A percentile compares a stretch with the other conserved stretches of the same genome.
These are phyloP conservation scores for Dendrolimus pini DNA, from an alignment of 2,888 invertebrate species.

Conservation along the genomic window DNA sequence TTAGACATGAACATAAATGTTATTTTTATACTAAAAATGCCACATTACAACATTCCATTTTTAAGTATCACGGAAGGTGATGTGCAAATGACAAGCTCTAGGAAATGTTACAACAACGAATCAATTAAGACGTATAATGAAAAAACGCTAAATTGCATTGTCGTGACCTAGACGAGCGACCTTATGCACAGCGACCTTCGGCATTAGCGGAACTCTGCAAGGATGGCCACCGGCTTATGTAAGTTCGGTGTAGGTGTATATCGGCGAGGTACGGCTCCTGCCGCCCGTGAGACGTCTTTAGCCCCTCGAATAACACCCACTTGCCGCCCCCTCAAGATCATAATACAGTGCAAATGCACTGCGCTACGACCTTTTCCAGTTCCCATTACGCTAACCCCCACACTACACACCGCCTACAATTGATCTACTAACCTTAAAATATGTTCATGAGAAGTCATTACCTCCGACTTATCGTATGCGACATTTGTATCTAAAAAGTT, in stretches of 20 bases:
- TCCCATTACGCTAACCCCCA: conserved; percentile 29
- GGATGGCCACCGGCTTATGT: conserved; percentile 32
- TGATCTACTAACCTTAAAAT: conserved; percentile 1
- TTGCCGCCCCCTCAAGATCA: conserved; percentile 27
- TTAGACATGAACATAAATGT: too few relatives aligned
- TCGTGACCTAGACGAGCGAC: conserved; percentile 53
- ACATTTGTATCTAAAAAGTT: too few relatives aligned
- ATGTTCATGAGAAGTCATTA: too few relatives aligned
- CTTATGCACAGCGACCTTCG: conserved; percentile 62
- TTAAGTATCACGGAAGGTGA: too few relatives aligned
- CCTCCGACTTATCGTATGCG: too few relatives aligned
- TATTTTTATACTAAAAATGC: too few relatives aligned
- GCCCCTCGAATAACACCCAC: conserved; percentile 27
- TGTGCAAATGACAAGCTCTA: too few relatives aligned
- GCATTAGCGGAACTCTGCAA: conserved; percentile 49
- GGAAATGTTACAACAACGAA: too few relatives aligned
- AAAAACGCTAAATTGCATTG: conserved; percentile 3
- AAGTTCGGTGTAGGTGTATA: conserved; percentile 24
- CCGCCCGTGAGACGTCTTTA: conserved; percentile 33
- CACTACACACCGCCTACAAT: not conserved
- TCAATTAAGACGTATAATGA: too few relatives aligned
- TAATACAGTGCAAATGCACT: conserved; percentile 43
- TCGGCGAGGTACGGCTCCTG: conserved; percentile 12
- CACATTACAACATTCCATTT: too few relatives aligned
- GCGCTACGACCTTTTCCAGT: conserved; percentile 57